Percentiles rank a stretch among this genome's conserved stretches.
phyloP scores from a whole-genome alignment of 2,113 vertebrate genomes.

The Garra rufa region DNA sequence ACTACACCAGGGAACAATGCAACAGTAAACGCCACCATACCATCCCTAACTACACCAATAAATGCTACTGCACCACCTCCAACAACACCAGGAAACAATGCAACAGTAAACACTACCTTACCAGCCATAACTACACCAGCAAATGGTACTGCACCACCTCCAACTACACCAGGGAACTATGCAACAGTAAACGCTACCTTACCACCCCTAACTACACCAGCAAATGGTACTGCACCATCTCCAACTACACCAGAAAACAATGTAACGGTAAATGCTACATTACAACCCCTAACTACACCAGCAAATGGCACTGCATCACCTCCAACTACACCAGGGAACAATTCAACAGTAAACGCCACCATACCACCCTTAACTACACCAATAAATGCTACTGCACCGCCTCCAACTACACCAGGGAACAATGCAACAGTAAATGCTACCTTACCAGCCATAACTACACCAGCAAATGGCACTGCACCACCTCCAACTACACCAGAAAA shows the following conservation, averaged over 20 bases:
- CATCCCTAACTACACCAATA: background rate
- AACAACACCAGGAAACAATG: background rate
- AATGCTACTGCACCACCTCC: background rate
- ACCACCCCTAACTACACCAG: background rate
- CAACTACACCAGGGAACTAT: background rate
- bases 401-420: background rate
- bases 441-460: too few species aligned
- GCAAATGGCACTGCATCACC: background rate
- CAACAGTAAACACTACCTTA: background rate
- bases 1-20: background rate
- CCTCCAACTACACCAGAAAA: background rate
- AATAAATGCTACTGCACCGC: background rate
- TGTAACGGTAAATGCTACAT: background rate
- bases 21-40: background rate
- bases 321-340: background rate
- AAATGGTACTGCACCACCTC: background rate
- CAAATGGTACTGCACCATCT: background rate
- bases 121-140: background rate
- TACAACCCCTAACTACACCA: background rate
- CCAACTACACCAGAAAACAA: background rate
- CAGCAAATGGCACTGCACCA: background rate
- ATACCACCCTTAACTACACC: background rate
- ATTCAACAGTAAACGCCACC: background rate
- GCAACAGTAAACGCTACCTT: background rate
- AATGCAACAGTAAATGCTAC: background rate